Evolutionary conservation across 2,888 invertebrate species (phyloP), one percentile per base, ranked within the genome.

Genomic region (Tigriopus californicus): DNA sequence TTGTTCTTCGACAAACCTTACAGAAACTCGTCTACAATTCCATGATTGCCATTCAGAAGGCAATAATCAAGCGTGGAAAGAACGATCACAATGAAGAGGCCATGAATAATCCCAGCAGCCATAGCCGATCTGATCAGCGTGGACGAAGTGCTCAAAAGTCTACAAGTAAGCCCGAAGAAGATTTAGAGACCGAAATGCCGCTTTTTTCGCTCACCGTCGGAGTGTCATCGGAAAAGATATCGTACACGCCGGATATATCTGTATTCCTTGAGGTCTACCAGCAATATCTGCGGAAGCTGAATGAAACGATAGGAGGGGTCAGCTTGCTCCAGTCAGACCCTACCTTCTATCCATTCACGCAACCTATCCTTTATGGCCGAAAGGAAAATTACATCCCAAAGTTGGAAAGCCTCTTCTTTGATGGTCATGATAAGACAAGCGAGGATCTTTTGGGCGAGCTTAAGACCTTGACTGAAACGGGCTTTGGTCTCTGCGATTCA

Each of bases 331-430:
- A 52, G 8, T 18, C n/a, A 11, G 59, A 59, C 24, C 24, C 33
- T 1, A 15, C 33, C 10, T 52, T 59, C 24, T 18, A 41, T 24
- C 59, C 59, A 12, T 59, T 53, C 42, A 59, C 59, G 3, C 48
- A 49, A n/a, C 59, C 59, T 10, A 33, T 49, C 10, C 42, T 59
- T 15, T 59, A 59, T 42, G 52, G 52, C 6, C 51, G 42, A 41
- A 56, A 22, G 1, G 56, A 56, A 12, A 44, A 56, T 18, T 56
- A 49, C 49, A 49, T 20, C 20, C 20, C 49, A 8, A 22, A 49
- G 11, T 8, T 18, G 6, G 49, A 49, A 5, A 49, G 15, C 11
- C 49, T 22, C 15, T 49, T 49, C 11, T 13, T 49, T 11, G 3
- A 20, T 11, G 49, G 49, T 22, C 49, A 49, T 11, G 20, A 49